Percentiles rank a stretch among this genome's conserved stretches.
phyloP scores from a whole-genome alignment of 2,888 invertebrate species.

The Mythimna pallens region DNA sequence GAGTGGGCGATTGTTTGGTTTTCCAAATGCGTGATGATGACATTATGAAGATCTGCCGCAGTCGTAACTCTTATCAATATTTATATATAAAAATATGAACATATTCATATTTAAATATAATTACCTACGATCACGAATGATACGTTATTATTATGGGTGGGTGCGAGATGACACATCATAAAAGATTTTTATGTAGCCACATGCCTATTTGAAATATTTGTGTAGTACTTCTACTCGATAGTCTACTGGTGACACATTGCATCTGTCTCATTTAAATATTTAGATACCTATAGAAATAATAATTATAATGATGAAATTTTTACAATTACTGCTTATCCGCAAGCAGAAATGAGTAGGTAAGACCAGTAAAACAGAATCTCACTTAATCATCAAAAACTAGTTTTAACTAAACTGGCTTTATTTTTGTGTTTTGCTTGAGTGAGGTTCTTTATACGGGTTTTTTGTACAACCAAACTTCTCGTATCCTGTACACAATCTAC shows the following conservation, averaged over 20 bases:
- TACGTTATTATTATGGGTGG: slow-evolving; percentile 10
- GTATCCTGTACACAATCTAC: background rate
- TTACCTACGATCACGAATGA: slow-evolving; percentile 15
- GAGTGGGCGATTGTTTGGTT: slow-evolving; percentile 27
- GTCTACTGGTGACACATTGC: slow-evolving; percentile 12
- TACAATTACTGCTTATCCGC: background rate
- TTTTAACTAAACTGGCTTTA: no score
- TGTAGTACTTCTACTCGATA: background rate
- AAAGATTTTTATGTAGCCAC: slow-evolving; percentile 9
- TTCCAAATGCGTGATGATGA: slow-evolving; percentile 22
- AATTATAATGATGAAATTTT: slow-evolving; percentile 10
- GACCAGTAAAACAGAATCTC: background rate
- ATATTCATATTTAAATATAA: slow-evolving; percentile 13
- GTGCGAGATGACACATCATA: slow-evolving; percentile 1
- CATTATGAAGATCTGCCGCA: slow-evolving; percentile 15
- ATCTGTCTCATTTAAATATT: background rate
- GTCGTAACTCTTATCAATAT: slow-evolving; percentile 28
- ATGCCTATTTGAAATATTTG: slow-evolving; percentile 19
- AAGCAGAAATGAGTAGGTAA: slow-evolving; percentile 2
- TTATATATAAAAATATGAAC: slow-evolving; percentile 14
- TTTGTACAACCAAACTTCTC: background rate
- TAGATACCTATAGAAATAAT: background rate
- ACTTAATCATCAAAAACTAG: background rate
- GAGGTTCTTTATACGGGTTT: background rate
- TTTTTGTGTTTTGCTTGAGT: background rate